Evolutionary conservation across 2,888 invertebrate genomes (phyloP).

Genomic region (Tenthredo distinguenda): DNA sequence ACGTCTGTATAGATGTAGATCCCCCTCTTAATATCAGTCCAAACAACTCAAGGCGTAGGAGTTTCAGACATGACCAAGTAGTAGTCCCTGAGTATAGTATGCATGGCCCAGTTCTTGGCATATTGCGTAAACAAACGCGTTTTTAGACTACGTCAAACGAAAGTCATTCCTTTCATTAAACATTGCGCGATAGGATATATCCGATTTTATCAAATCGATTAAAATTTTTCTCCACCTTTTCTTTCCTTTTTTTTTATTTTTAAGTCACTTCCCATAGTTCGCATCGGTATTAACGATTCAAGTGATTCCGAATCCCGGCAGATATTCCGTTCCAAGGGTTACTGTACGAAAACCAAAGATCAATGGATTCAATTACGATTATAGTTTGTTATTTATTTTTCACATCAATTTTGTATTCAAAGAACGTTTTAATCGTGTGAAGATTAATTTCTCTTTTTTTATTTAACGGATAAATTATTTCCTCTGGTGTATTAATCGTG

Average conservation of each 20-base stretch:
- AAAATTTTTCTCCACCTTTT: not conserved
- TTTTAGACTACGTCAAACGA: not conserved
- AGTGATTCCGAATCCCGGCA: not conserved
- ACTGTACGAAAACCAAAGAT: not conserved
- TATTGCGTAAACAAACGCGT: constrained; percentile 30
- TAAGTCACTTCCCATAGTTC: not conserved
- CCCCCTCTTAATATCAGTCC: not conserved
- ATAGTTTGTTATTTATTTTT: not conserved
- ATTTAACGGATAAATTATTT: not conserved
- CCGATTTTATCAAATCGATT: not conserved
- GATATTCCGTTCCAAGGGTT: not conserved
- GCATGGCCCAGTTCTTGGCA: constrained; percentile 30
- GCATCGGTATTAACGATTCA: not conserved
- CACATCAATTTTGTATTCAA: not conserved
- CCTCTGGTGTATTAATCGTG: not conserved
- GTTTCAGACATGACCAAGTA: constrained; percentile 24
- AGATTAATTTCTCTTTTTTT: not conserved
- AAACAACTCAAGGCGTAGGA: constrained; percentile 31
- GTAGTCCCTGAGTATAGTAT: not conserved
- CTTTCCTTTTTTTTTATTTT: not conserved
- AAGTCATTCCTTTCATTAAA: constrained; percentile 3
- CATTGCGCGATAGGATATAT: not conserved
- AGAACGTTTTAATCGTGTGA: not conserved
- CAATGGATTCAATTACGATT: not conserved
- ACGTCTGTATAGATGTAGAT: not conserved